Evolutionary conservation across 2,888 invertebrate genomes (phyloP), one percentile per base, ranked within the genome.

Genomic region (Lydus trimaculatus): DNA sequence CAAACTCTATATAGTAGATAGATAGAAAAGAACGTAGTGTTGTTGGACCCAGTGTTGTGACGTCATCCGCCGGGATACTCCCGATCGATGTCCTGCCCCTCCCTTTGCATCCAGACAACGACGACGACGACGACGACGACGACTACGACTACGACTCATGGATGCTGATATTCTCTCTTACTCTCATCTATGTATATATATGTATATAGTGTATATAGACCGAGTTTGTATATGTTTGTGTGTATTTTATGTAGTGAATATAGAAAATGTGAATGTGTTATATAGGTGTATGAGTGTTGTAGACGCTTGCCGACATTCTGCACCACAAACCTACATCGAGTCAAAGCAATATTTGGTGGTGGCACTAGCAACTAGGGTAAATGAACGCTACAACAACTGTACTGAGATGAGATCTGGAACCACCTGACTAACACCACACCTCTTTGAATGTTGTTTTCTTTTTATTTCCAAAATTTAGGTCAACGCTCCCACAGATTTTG

Each of bases 61-160:
- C 81, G 81, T 81, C 80, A 81, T 78, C 80, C 73, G 75, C 76
- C 77, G 78, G 78, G 77, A 76, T 75, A 76, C 75, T 75, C 72
- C 72, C 72, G 78, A 78, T 78, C 78, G 78, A 78, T 78, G 75
- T 73, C 77, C 67, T 74, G 75, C 76, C 76, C 77, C 77, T 74
- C 75, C 76, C 76, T 72, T 72, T 72, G 71, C 71, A 79, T 75
- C 75, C 74, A 76, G 76, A 75, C 78, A 65, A 33, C 75, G 71
- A 61, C 73, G 25, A 56, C 56, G 23, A 25, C 56, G 23, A 25
- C 56, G 23, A 56, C 48, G 48, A 48, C 52, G 52, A 52, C 52
- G 20, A 52, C 48, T 6, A n/a, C n/a, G n/a, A n/a, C n/a, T n/a
- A n/a, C n/a, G n/a, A 39, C 43, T 43, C 71, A 69, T 76, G 76